Evolutionary conservation across 2,797 vertebrate genomes (phyloP).

Genomic region (Hippoglossus hippoglossus): DNA sequence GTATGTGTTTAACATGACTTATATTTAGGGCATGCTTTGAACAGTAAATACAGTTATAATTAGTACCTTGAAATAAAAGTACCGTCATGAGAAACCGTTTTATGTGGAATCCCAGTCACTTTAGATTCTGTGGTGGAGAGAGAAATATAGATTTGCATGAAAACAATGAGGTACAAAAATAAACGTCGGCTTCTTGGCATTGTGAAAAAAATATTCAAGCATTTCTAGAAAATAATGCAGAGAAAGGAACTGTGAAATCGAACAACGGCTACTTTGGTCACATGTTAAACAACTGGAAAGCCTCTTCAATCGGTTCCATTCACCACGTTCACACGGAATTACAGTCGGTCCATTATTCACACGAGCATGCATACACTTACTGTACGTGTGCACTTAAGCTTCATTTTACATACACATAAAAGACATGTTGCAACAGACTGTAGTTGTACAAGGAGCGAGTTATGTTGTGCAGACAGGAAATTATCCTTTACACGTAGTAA

Average conservation of each 20-base stretch:
- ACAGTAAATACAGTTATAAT: slow-evolving; percentile 80
- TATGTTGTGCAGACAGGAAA: slow-evolving; percentile 54
- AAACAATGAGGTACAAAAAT: slow-evolving; percentile 87
- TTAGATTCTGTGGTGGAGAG: slow-evolving; percentile 70
- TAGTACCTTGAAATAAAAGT: slow-evolving; percentile 66
- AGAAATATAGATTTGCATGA: slow-evolving; percentile 79
- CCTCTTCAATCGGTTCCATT: slow-evolving; percentile 63
- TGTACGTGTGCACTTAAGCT: slow-evolving; percentile 58
- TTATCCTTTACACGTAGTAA: slow-evolving; percentile 29
- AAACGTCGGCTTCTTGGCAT: slow-evolving; percentile 86
- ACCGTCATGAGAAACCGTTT: slow-evolving; percentile 60
- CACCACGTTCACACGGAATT: slow-evolving; percentile 54
- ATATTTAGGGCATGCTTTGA: slow-evolving; percentile 81
- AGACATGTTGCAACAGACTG: slow-evolving; percentile 45
- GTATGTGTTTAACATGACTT: slow-evolving; percentile 73
- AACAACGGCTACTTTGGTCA: slow-evolving; percentile 85
- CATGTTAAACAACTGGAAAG: slow-evolving; percentile 71
- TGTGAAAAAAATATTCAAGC: slow-evolving; percentile 81
- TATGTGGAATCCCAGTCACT: slow-evolving; percentile 66
- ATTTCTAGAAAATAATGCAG: slow-evolving; percentile 82
- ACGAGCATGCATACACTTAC: slow-evolving; percentile 70
- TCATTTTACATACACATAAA: slow-evolving; percentile 56
- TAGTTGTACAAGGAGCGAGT: slow-evolving; percentile 48
- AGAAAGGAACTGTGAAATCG: slow-evolving; percentile 74
- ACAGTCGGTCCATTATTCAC: slow-evolving; percentile 61